These are phyloP conservation scores for Onychostruthus taczanowskii DNA, from an alignment of 2,113 vertebrate genomes.

Conservation along the genomic window DNA sequence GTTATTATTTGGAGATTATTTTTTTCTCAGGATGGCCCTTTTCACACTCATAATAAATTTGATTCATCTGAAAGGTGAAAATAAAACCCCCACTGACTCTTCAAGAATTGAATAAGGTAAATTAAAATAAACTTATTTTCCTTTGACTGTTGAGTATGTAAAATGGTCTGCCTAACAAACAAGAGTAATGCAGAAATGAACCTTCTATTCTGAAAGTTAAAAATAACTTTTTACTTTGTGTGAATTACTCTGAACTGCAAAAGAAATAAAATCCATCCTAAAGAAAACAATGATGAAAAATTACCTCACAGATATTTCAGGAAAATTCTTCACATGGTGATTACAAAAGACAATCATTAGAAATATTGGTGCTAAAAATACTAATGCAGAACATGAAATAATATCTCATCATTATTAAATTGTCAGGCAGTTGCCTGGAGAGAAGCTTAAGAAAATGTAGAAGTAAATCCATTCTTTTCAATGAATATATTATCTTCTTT, in stretches of 20 bases:
- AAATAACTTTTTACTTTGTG: neutral
- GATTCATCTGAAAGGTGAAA: neutral
- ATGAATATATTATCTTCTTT: neutral
- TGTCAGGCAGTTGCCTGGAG: constrained; percentile 9
- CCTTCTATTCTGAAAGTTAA: neutral
- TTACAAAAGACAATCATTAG: neutral
- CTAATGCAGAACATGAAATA: constrained; percentile 13
- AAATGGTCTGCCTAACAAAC: neutral
- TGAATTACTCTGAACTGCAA: neutral
- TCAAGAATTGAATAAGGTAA: neutral
- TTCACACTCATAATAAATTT: neutral
- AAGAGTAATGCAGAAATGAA: neutral
- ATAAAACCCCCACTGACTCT: neutral
- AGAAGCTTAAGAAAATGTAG: constrained; percentile 26
- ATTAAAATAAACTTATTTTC: neutral
- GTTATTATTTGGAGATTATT: neutral
- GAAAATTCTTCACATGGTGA: neutral
- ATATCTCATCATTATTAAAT: constrained; percentile 17
- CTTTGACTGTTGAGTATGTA: neutral
- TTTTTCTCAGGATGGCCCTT: neutral
- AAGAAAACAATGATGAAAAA: neutral
- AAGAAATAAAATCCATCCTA: neutral
- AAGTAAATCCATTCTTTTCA: constrained; percentile 16
- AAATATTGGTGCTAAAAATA: constrained; percentile 40
- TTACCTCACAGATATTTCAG: neutral